phyloP scores from a whole-genome alignment of 2,797 vertebrate genomes.

The Sebastes minor region DNA sequence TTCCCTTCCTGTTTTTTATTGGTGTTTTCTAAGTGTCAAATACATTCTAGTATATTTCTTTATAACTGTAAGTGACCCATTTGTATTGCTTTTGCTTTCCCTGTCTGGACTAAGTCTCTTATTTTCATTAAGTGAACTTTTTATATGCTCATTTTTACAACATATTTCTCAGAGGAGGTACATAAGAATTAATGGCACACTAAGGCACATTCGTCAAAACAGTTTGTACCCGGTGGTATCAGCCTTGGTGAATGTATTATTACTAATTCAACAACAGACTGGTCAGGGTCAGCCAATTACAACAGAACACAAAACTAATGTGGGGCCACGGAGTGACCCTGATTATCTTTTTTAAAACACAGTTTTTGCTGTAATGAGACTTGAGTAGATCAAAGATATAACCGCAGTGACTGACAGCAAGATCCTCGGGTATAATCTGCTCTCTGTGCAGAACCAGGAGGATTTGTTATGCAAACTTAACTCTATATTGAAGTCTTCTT shows the following conservation, averaged over 20 bases:
- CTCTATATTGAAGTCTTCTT: not conserved
- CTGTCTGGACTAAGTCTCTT: not conserved
- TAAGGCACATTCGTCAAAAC: not conserved
- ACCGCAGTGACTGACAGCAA: not conserved
- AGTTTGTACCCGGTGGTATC: not conserved
- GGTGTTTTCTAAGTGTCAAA: not conserved
- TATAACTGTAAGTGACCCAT: not conserved
- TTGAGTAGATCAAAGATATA: not conserved
- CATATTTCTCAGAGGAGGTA: not conserved
- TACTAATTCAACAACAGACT: not conserved
- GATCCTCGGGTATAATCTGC: constrained; percentile 11
- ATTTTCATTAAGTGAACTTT: not conserved
- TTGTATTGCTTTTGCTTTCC: not conserved
- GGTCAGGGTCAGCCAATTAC: constrained; percentile 1
- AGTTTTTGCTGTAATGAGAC: not conserved
- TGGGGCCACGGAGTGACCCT: not conserved
- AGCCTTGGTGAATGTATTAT: not conserved
- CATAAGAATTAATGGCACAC: not conserved
- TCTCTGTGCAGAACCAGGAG: constrained; percentile 6
- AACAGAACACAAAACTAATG: not conserved
- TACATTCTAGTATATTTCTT: not conserved
- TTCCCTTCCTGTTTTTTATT: not conserved
- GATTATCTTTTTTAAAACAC: not conserved
- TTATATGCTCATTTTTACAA: not conserved
- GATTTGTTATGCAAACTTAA: constrained; percentile 25